These are phyloP conservation scores for Drosophila aff. DNA, from an alignment of 1,140 invertebrate species.

Conservation along the genomic window DNA sequence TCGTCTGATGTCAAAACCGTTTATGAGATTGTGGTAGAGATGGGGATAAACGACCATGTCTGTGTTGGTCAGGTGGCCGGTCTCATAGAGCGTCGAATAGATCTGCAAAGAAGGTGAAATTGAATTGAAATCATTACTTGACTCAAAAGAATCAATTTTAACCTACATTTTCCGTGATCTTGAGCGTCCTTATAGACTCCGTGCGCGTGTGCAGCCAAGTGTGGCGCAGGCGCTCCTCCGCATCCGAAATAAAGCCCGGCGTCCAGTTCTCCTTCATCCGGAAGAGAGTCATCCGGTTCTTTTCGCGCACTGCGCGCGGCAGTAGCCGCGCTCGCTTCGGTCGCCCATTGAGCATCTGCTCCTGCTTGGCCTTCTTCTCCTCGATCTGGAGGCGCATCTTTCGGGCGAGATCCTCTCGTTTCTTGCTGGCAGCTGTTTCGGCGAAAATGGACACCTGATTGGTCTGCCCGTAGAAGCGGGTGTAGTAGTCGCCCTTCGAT, in stretches of 20 bases:
- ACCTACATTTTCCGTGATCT: constrained; percentile 70
- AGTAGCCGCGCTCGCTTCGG: constrained; percentile 42
- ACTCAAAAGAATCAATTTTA: too few species aligned
- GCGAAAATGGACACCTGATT: constrained; percentile 90
- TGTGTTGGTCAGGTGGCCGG: constrained; percentile 70
- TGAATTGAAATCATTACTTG: too few species aligned
- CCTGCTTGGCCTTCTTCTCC: constrained; percentile 71
- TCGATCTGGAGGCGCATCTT: constrained; percentile 78
- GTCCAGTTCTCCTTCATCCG: constrained; percentile 68
- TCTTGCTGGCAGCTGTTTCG: constrained; percentile 89
- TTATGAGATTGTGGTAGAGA: constrained; percentile 63
- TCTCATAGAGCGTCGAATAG: constrained; percentile 57
- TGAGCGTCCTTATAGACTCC: constrained; percentile 64
- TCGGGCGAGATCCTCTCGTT: constrained; percentile 76
- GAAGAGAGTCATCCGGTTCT: constrained; percentile 52
- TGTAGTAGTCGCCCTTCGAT: constrained; percentile 64
- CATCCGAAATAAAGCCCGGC: constrained; percentile 77
- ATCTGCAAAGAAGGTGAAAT: constrained; percentile 40
- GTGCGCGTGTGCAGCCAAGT: constrained; percentile 76
- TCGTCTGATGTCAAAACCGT: constrained; percentile 56
- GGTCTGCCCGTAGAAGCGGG: constrained; percentile 88
- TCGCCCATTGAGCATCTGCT: constrained; percentile 47
- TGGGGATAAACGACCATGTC: constrained; percentile 74
- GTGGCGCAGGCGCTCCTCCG: constrained; percentile 74
- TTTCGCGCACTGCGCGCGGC: constrained; percentile 61